These are phyloP conservation scores for Scaptodrosophila lebanonensis DNA, from an alignment of 1,140 invertebrate species.

Conservation along the genomic window DNA sequence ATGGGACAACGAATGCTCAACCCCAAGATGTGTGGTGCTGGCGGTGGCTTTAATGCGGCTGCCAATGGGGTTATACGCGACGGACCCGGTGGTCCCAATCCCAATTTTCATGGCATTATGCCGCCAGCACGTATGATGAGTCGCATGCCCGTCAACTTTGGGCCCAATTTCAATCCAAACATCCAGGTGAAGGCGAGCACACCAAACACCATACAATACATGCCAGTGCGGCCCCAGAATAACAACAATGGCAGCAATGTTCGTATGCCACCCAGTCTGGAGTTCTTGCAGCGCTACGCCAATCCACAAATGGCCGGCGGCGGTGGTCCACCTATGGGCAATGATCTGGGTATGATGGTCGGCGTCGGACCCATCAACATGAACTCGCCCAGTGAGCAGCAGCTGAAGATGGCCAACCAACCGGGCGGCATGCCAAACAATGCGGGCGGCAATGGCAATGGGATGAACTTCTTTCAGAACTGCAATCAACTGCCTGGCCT, in stretches of 20 bases:
- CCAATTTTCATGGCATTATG: constrained; percentile 77
- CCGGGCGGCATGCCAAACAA: constrained; percentile 3
- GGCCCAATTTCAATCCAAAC: constrained; percentile 80
- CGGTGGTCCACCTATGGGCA: constrained; percentile 78
- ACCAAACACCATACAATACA: constrained; percentile 98
- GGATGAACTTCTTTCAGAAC: constrained; percentile 77
- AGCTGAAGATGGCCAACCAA: constrained; percentile 45
- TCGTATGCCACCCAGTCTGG: constrained; percentile 91
- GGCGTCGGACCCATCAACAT: constrained; percentile 31
- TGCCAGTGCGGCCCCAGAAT: constrained; percentile 91
- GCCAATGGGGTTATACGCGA: constrained; percentile 63
- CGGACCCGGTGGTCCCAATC: constrained; percentile 59
- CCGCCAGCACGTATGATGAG: constrained; percentile 77
- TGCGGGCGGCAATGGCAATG: constrained; percentile 17
- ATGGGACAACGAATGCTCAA: constrained; percentile 66
- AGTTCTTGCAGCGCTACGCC: constrained; percentile 93
- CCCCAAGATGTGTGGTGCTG: constrained; percentile 78
- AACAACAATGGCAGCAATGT: constrained; percentile 77
- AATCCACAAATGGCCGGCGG: constrained; percentile 81
- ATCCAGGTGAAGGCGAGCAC: constrained; percentile 96
- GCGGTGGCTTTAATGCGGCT: constrained; percentile 73
- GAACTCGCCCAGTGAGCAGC: constrained; percentile 33
- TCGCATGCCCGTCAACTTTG: constrained; percentile 70
- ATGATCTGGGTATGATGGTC: constrained; percentile 14
- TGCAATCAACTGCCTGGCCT: constrained; percentile 76